Base-by-base conservation (phyloP, 2,113 vertebrate species). In the Scalopus aquaticus region DNA sequence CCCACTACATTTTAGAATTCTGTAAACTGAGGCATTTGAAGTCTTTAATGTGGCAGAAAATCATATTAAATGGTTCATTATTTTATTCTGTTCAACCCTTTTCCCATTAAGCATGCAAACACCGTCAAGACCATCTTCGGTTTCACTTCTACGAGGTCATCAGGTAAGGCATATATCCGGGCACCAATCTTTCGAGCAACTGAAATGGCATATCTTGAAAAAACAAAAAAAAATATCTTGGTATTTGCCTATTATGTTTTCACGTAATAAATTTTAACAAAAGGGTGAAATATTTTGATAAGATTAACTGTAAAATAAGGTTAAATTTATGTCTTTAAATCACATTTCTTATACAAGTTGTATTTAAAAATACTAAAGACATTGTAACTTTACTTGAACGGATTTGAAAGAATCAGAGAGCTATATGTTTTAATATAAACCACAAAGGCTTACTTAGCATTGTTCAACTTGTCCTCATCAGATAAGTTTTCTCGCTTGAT, bases 101-200 rank as follows among this genome's bases (percentile, higher is more conserved):
- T 98, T 87, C 99, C 99, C 99, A 99, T 99, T 96, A 99, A 98
- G 97, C 99, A 99, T 32, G 99, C 99, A 79, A 99, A 99, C 96
- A 99, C 98, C 0, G 99, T 99, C 99, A 99, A 98, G 97, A 99
- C 99, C 99, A 99, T 99, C 98, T 99, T 99, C 91, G 99, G 99
- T 90, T 99, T 99, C 96, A 99, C 99, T 97, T 99, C 99, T 96
- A 99, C 99, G 49, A 99, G 98, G 94, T 99, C 99, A 77, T 99
- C 99, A 86, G 99, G 99, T 92, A 99, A 98, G 9, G 99, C 99
- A 13, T 99, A 99, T 93, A 99, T 99, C 88, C 99, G 99, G 88
- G 99, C 99, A 81, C 99, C 99, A 0, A 99, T 99, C 98, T 99
- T 99, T 88, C 99, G 99, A 93, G 99, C 99, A 97, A 99, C 98